Conservation (phyloP, 2,888 invertebrate genomes). For the Pyralis farinalis region DNA sequence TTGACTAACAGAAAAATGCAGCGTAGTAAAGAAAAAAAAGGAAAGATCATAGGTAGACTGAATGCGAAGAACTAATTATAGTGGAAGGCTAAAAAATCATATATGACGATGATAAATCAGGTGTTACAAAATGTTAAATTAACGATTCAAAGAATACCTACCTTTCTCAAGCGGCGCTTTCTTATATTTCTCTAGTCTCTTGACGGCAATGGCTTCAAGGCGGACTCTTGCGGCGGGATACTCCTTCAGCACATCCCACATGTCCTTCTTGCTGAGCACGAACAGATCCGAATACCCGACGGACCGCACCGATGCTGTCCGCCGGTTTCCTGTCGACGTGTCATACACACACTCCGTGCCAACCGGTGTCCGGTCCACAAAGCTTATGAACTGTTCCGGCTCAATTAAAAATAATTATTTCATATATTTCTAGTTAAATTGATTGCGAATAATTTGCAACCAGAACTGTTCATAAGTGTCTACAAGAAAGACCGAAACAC, state of each 20-base stretch:
- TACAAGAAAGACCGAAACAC: slow-evolving; percentile 47
- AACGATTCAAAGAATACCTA: too few relatives aligned
- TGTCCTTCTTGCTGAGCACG: slow-evolving; percentile 98
- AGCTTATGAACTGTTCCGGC: slow-evolving; percentile 45
- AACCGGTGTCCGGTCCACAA: slow-evolving; percentile 58
- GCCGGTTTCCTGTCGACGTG: slow-evolving; percentile 93
- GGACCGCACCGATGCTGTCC: slow-evolving; percentile 98
- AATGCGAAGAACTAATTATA: too few relatives aligned
- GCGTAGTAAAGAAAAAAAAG: too few relatives aligned
- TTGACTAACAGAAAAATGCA: too few relatives aligned
- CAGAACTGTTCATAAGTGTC: slow-evolving; percentile 40
- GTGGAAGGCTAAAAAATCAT: too few relatives aligned
- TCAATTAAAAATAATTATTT: slow-evolving; percentile 7
- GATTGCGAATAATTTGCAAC: slow-evolving; percentile 17
- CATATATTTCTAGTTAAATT: too few relatives aligned
- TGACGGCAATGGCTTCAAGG: slow-evolving; percentile 97
- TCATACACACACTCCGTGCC: slow-evolving; percentile 81
- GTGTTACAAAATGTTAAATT: too few relatives aligned
- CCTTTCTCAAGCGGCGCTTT: slow-evolving; percentile 96
- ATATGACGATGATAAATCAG: too few relatives aligned
- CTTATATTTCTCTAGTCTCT: slow-evolving; percentile 98
- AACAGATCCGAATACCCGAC: slow-evolving; percentile 99
- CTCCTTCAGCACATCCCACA: slow-evolving; percentile 99
- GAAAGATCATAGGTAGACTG: too few relatives aligned
- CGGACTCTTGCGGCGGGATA: slow-evolving; percentile 96